Conservation (phyloP, 1,140 invertebrate species). For the Heliconius hermathena region DNA sequence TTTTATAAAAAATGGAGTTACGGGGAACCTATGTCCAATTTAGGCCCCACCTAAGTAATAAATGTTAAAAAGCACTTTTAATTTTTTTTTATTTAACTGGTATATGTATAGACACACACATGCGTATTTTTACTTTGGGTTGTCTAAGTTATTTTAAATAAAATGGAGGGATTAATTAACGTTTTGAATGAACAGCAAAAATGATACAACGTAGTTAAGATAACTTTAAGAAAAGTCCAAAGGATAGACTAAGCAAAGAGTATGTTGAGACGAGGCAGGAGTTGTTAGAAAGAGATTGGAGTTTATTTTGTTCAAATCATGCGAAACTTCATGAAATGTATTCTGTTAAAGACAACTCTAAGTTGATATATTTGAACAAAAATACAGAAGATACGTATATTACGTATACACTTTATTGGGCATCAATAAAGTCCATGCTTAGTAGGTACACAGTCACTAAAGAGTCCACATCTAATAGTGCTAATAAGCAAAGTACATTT, state of each 20-base stretch:
- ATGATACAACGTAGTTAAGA: not conserved
- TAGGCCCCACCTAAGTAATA: not conserved
- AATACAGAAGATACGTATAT: no score
- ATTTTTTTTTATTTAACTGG: not conserved
- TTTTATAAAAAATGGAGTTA: not conserved
- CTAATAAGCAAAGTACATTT: no score
- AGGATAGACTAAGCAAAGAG: constrained; percentile 11
- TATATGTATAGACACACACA: no score
- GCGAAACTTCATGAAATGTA: constrained; percentile 11
- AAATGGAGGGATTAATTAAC: no score
- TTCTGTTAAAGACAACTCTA: no score
- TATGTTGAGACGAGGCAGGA: not conserved
- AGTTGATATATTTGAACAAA: no score
- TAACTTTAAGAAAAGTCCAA: constrained; percentile 21
- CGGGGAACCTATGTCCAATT: constrained; percentile 11
- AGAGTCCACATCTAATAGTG: no score
- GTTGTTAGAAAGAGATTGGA: constrained; percentile 15
- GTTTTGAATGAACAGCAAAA: not conserved
- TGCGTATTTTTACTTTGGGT: no score
- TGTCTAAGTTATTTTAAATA: not conserved
- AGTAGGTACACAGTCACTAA: no score
- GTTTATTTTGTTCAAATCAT: constrained; percentile 14
- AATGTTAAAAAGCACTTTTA: not conserved
- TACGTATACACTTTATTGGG: no score
- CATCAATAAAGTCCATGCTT: no score